Base-by-base conservation (phyloP, 1,140 invertebrate genomes). In the Hylaeus volcanicus region DNA sequence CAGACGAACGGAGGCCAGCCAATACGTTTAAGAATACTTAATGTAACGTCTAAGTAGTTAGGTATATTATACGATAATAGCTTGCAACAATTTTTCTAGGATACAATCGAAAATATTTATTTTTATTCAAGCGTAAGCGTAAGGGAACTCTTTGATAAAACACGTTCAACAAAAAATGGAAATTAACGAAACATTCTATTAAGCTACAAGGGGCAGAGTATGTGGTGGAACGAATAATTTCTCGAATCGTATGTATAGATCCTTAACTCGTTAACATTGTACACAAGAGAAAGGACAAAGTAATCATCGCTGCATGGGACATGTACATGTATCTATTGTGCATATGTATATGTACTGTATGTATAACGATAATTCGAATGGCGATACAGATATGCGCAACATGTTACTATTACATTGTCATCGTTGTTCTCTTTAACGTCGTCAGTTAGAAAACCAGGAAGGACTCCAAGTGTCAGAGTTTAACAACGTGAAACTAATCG, bases 81-180 rank as follows among this genome's bases (percentile, higher is more conserved):
- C 79, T 87, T 85, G 78, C 84, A 83, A 86, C 82, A 78, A 88
- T 87, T 91, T 90, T 91, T 90, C 88, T 90, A 90, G 87, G 74
- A 85, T 81, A 73, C 83, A 83, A 87, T 87, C 76, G 79, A 85
- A 85, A 88, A 88, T 91, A 90, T 91, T 91, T 91, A 91, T 90
- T 91, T 91, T 90, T 91, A 89, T 89, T 90, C 85, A 45, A 86
- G 72, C 71, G 74, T 88, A 82, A 88, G 79, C 79, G 39, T 89
- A 84, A 86, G 81, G 8, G 53, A 79, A 85, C 65, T 71, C 77
- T 88, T 90, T 87, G 82, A 89, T 87, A 88, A 88, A 89, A 83
- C 4, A 5, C 56, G 69, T 66, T 56, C 51, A 73, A 26, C 3
- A 68, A 71, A 79, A 68, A 65, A 71, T 15, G 43, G 45, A 45